A percentile compares a stretch with the other conserved stretches of the same genome.
Evolutionary conservation across 2,888 invertebrate genomes (phyloP).

Genomic region (Aromia moschata): DNA sequence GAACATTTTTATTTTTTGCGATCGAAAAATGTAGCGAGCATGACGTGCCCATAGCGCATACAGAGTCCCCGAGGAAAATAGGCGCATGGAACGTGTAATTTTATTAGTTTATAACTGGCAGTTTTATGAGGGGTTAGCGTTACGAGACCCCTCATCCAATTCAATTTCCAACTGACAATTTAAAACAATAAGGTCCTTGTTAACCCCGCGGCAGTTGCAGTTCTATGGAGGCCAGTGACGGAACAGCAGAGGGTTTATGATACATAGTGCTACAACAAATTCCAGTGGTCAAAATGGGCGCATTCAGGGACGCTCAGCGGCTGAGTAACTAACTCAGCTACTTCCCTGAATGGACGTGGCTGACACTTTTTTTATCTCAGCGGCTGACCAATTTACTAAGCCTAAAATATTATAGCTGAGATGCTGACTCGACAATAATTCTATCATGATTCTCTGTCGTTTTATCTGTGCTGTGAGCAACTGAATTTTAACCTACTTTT

Average conservation of each 20-base stretch:
- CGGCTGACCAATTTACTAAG: too few species aligned
- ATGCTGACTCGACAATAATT: too few species aligned
- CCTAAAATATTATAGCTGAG: too few species aligned
- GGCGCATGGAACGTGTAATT: conserved; percentile 23
- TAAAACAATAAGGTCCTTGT: conserved; percentile 43
- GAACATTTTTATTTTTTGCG: conserved; percentile 1
- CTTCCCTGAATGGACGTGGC: too few species aligned
- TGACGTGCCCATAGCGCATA: conserved; percentile 4
- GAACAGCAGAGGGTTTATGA: not conserved
- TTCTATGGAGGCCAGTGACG: not conserved
- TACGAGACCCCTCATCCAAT: conserved; percentile 32
- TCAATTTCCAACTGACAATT: conserved; percentile 40
- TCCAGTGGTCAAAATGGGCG: too few species aligned
- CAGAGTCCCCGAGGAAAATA: conserved; percentile 1
- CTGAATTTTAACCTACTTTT: too few species aligned
- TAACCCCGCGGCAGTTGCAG: conserved; percentile 30
- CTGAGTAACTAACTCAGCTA: too few species aligned
- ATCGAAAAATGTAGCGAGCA: not conserved
- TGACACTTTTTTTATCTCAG: too few species aligned
- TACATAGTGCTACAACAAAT: too few species aligned
- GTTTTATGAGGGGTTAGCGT: conserved; percentile 32
- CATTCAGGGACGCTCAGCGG: too few species aligned
- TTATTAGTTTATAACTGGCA: conserved; percentile 37
- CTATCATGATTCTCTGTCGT: too few species aligned
- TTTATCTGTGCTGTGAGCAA: too few species aligned